Conservation (phyloP, 2,113 vertebrate species). For the Tauraco erythrolophus region DNA sequence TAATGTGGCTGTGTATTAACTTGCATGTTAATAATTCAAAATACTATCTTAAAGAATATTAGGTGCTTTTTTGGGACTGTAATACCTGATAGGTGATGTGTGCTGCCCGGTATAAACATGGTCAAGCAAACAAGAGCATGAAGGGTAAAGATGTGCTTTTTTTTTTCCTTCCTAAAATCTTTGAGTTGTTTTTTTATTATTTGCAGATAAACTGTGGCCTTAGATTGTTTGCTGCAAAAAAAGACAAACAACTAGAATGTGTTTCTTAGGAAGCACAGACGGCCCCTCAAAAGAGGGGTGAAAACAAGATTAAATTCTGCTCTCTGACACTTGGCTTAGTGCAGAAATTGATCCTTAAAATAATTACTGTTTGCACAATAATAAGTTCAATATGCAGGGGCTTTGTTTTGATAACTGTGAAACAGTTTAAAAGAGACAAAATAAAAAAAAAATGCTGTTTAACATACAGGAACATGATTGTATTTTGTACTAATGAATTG, state of each 20-base stretch:
- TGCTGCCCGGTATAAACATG: background rate
- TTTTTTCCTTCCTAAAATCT: background rate
- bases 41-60: background rate
- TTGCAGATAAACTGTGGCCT: conserved; percentile 76
- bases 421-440: conserved; percentile 71
- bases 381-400: conserved; percentile 66
- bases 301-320: conserved; percentile 54
- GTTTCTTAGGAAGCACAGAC: conserved; percentile 33
- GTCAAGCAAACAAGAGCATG: conserved; percentile 26
- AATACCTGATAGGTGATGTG: conserved; percentile 16
- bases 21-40: conserved; percentile 54
- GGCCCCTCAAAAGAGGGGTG: conserved; percentile 24
- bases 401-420: conserved; percentile 75
- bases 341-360: conserved; percentile 67
- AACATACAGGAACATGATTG: conserved; percentile 70
- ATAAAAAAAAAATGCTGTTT: conserved; percentile 60
- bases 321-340: conserved; percentile 39
- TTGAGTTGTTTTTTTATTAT: conserved; percentile 21
- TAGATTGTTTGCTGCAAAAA: conserved; percentile 75
- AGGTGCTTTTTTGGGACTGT: conserved; percentile 35
- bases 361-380: conserved; percentile 74
- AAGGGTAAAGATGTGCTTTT: conserved; percentile 56
- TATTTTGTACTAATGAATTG: conserved; percentile 82
- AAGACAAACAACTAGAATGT: conserved; percentile 25
- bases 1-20: background rate